Percentiles rank a stretch among this genome's conserved stretches.
These are phyloP conservation scores for Poicephalus meyeri DNA, from an alignment of 2,113 vertebrate species.

Conservation along the genomic window DNA sequence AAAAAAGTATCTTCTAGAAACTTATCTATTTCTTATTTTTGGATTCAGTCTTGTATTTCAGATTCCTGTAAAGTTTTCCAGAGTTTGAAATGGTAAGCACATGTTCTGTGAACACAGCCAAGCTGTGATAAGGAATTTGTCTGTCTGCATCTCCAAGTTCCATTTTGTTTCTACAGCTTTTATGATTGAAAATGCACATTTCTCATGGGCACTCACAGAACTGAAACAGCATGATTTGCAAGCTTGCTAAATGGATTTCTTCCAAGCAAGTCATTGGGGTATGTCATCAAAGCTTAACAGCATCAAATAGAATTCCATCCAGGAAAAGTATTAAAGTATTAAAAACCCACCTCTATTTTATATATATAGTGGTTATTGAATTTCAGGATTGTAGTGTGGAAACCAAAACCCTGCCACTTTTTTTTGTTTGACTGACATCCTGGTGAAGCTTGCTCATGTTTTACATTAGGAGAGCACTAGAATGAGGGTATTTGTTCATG, in stretches of 20 bases:
- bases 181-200: constrained; percentile 60
- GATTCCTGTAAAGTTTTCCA: constrained; percentile 29
- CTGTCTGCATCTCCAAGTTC: constrained; percentile 44
- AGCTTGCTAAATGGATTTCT: constrained; percentile 63
- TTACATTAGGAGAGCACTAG: neutral
- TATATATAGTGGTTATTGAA: neutral
- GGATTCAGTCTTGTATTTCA: constrained; percentile 6
- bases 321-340: constrained; percentile 44
- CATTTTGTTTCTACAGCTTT: constrained; percentile 61
- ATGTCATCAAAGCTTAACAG: constrained; percentile 65
- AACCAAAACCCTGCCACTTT: constrained; percentile 4
- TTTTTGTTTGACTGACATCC: neutral
- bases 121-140: constrained; percentile 56
- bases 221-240: constrained; percentile 61
- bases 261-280: constrained; percentile 63
- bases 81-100: constrained; percentile 56
- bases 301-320: constrained; percentile 63
- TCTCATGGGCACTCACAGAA: constrained; percentile 47
- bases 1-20: neutral
- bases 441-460: neutral
- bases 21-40: constrained; percentile 39
- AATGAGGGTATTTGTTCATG: neutral
- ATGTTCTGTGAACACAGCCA: constrained; percentile 51
- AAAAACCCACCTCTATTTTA: neutral
- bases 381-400: neutral